phyloP scores from a whole-genome alignment of 2,797 vertebrate genomes.

The Gymnopithys bicolor region DNA sequence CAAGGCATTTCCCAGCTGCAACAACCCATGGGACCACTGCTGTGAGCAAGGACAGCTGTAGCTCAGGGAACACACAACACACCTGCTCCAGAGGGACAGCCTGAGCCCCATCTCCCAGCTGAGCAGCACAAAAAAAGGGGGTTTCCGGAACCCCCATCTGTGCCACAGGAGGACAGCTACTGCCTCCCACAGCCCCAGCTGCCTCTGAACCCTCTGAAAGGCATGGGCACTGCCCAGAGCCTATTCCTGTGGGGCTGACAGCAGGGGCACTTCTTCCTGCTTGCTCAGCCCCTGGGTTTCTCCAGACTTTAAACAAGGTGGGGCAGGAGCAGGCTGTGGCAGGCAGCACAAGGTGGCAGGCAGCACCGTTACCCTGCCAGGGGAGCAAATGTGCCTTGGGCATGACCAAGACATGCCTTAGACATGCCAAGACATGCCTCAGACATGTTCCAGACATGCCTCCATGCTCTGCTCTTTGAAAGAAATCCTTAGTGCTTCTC shows the following conservation, averaged over 20 bases:
- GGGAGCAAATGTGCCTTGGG: background rate
- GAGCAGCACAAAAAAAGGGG: background rate
- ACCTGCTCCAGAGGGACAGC: background rate
- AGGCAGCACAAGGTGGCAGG: background rate
- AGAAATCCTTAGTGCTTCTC: background rate
- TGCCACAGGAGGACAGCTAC: background rate
- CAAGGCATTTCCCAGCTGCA: background rate
- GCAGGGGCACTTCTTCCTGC: background rate
- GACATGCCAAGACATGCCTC: background rate
- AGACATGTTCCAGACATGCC: background rate
- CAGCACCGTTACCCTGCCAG: background rate
- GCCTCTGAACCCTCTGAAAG: accelerated
- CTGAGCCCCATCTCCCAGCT: background rate
- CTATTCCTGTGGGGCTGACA: background rate
- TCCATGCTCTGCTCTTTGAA: background rate
- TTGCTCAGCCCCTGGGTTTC: background rate
- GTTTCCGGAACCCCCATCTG: background rate
- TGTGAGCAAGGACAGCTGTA: accelerated
- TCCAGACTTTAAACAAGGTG: background rate
- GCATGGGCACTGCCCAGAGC: background rate
- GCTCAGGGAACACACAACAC: background rate
- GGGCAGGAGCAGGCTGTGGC: background rate
- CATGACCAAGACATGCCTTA: no score
- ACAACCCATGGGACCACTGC: background rate
- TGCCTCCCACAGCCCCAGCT: background rate